These are phyloP conservation scores for Emydoidea blandingii DNA, from an alignment of 2,797 vertebrate species.

Conservation along the genomic window DNA sequence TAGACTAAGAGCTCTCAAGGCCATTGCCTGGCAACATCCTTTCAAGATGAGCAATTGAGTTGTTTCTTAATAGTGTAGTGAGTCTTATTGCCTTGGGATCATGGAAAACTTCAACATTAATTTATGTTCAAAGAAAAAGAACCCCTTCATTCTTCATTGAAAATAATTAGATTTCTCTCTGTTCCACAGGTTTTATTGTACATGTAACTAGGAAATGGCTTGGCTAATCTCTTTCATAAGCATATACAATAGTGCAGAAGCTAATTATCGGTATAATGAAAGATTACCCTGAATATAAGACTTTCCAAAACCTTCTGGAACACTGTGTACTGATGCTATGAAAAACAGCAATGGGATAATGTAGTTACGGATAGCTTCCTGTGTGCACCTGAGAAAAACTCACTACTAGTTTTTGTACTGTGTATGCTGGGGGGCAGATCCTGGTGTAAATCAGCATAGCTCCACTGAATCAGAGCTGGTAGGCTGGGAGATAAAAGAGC, in stretches of 20 bases:
- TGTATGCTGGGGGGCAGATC: not conserved
- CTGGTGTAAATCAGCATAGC: rapidly evolving
- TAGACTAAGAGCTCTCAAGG: not conserved
- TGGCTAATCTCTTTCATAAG: not conserved
- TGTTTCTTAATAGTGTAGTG: not conserved
- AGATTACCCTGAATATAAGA: not conserved
- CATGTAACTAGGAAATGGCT: not conserved
- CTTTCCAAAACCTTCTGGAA: not conserved
- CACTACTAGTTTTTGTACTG: not conserved
- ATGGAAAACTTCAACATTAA: constrained; percentile 11
- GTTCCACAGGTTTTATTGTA: constrained; percentile 27
- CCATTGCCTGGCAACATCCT: not conserved
- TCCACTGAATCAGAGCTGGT: not conserved
- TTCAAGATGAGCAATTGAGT: not conserved
- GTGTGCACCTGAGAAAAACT: not conserved
- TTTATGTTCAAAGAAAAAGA: not conserved
- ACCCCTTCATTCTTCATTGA: constrained; percentile 2
- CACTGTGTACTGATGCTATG: not conserved
- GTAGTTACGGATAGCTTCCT: not conserved
- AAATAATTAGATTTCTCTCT: constrained; percentile 44
- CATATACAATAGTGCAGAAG: not conserved
- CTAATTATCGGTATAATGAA: not conserved
- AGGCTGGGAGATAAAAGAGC: not conserved
- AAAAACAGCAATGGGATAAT: not conserved
- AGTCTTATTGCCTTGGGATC: constrained; percentile 39